Percentiles rank a stretch among this genome's conserved stretches.
phyloP scores from a whole-genome alignment of 1,140 invertebrate genomes.

The Fopius arisanus region DNA sequence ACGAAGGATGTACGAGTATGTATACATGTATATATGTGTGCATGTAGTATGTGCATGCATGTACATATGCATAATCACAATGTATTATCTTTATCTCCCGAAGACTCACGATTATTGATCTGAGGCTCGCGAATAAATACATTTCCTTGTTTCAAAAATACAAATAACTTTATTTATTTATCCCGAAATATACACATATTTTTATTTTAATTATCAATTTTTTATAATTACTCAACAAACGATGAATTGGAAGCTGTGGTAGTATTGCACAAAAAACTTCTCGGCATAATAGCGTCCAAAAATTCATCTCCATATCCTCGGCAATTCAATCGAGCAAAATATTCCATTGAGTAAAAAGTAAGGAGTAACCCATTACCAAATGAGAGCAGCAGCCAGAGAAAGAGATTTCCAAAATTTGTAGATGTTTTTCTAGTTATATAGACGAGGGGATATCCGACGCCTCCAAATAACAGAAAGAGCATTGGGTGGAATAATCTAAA shows the following conservation, averaged over 20 bases:
- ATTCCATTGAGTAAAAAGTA: slow-evolving; percentile 85
- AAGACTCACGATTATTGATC: slow-evolving; percentile 47
- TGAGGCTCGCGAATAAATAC: slow-evolving; percentile 57
- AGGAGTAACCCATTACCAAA: slow-evolving; percentile 77
- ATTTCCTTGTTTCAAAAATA: slow-evolving; percentile 46
- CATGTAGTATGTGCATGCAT: slow-evolving; percentile 41
- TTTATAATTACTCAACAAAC: too few relatives aligned
- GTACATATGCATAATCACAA: slow-evolving; percentile 39
- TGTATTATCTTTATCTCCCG: slow-evolving; percentile 46
- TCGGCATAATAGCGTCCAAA: slow-evolving; percentile 65
- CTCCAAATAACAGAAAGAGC: slow-evolving; percentile 76
- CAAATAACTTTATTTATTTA: background rate
- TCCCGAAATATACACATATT: too few relatives aligned
- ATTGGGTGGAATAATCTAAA: slow-evolving; percentile 89
- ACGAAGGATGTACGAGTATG: background rate
- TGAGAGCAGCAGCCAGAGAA: slow-evolving; percentile 81
- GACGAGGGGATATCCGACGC: slow-evolving; percentile 69
- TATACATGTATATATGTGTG: slow-evolving; percentile 23
- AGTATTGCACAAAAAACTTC: slow-evolving; percentile 67
- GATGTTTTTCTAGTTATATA: slow-evolving; percentile 65
- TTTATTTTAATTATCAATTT: too few relatives aligned
- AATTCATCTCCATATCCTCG: slow-evolving; percentile 61
- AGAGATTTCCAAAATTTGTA: slow-evolving; percentile 74
- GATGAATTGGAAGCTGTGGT: too few relatives aligned
- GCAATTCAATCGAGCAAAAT: slow-evolving; percentile 84